Evolutionary conservation across 2,113 vertebrate genomes (phyloP).

Genomic region (Dicaeum eximium): DNA sequence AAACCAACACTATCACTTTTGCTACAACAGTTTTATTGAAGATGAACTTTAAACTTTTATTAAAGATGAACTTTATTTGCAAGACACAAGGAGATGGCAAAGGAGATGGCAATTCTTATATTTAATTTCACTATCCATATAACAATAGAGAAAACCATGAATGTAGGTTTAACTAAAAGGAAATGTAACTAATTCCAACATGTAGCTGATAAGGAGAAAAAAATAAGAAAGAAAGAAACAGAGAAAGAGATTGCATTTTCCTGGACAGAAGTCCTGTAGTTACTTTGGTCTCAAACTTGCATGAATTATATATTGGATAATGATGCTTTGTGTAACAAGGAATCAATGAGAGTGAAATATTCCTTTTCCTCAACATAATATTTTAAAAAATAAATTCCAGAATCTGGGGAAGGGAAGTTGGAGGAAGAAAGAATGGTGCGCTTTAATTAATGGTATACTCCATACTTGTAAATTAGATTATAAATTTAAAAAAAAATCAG

Average conservation of each 20-base stretch:
- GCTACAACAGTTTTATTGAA: not conserved
- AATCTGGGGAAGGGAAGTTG: fast-evolving
- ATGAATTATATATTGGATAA: not conserved
- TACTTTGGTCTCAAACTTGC: not conserved
- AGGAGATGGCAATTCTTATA: not conserved
- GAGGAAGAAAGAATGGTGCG: not conserved
- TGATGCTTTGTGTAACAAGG: not conserved
- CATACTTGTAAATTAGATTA: not conserved
- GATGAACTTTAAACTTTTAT: not conserved
- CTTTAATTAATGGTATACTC: not conserved
- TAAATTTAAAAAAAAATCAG: not conserved
- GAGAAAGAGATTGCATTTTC: not conserved
- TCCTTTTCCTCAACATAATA: not conserved
- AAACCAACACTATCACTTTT: not conserved
- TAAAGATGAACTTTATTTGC: not conserved
- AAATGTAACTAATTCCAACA: not conserved
- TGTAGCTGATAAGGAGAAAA: not conserved
- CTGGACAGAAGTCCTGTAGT: not conserved
- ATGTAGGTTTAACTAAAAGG: not conserved
- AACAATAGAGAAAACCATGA: not conserved
- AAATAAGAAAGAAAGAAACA: not conserved
- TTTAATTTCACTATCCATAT: not conserved
- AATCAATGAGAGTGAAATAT: not conserved
- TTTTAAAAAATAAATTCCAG: not conserved
- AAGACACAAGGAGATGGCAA: not conserved